Evolutionary conservation across 2,888 invertebrate genomes (phyloP), one percentile per base, ranked within the genome.

Genomic region (Amiota communis): DNA sequence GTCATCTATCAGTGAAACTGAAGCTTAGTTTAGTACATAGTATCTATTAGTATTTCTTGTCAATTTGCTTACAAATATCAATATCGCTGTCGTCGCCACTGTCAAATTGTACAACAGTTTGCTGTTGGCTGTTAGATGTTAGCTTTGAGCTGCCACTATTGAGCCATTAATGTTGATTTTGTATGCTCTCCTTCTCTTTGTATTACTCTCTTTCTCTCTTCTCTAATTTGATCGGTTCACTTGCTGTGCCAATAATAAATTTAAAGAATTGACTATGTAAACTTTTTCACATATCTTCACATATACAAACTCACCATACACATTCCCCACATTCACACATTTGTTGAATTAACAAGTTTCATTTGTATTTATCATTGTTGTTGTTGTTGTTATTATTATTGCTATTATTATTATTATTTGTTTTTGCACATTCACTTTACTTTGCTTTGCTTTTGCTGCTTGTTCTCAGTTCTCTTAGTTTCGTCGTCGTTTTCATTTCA

Each of bases 341-440:
- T 23, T 23, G 49, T n/a, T 57, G 49, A 67, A 67, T 67, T 67
- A 67, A 67, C 67, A 67, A 67, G 67, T 67, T 67, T 48, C n/a
- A 63, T 63, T 63, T 63, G 57, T 17, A 17, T 57, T 57, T 17
- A 57, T 15, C 3, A 4, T 51, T 51, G 10, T 17, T 17, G 59
- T 64, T 47, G 64, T 46, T 64, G 12, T 64, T n/a, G 64, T 8
- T 20, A 8, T 20, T 23, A 23, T 20, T 13, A 13, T 64, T 46
- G 20, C 48, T 6, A 23, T 20, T 13, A 13, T 64, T 46, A 49
- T 65, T 6, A 13, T 65, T 65, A 3, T 65, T 12, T 48, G 15
- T 65, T 65, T 49, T 36, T 36, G 8, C 8, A 36, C 36, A 36
- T 36, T 36, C 36, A 36, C 36, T 36, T 36, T 36, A 6, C 36